Conservation (phyloP, 2,888 invertebrate genomes). For the Metalampra italica region DNA sequence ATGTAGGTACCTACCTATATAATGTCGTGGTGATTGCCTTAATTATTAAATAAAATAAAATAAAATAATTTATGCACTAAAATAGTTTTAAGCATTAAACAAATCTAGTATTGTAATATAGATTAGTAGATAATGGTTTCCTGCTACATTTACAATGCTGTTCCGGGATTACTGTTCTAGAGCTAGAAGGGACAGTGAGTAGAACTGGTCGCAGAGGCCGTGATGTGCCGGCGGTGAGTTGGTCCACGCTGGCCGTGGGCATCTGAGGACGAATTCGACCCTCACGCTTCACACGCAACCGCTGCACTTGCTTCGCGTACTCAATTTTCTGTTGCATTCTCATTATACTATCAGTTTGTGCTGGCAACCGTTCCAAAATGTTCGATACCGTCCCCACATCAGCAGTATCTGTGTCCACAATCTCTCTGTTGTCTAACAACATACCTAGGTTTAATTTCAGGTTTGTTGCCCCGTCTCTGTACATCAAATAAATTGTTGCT, state of each 20-base stretch:
- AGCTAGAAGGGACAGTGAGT: not conserved
- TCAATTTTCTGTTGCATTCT: constrained; percentile 51
- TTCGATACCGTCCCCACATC: constrained; percentile 35
- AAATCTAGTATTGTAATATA: constrained; percentile 51
- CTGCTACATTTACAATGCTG: constrained; percentile 28
- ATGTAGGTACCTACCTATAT: too few species aligned
- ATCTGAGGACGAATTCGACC: constrained; percentile 33
- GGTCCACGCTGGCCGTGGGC: constrained; percentile 42
- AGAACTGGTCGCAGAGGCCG: constrained; percentile 39
- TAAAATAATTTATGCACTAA: too few species aligned
- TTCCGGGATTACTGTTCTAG: not conserved
- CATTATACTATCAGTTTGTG: constrained; percentile 56
- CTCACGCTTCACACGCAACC: constrained; percentile 41
- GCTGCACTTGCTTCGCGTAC: constrained; percentile 46
- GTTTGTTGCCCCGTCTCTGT: constrained; percentile 56
- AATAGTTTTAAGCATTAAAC: constrained; percentile 16
- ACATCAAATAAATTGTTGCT: constrained; percentile 57
- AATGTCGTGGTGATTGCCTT: too few species aligned
- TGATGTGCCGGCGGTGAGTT: constrained; percentile 36
- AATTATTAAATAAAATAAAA: too few species aligned
- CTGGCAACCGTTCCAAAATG: constrained; percentile 39
- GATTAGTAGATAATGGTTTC: constrained; percentile 32
- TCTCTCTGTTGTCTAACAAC: constrained; percentile 73
- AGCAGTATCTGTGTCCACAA: constrained; percentile 54
- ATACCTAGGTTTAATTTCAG: constrained; percentile 66